These are phyloP conservation scores for Euthynnus affinis DNA, from an alignment of 2,797 vertebrate species.

Conservation along the genomic window DNA sequence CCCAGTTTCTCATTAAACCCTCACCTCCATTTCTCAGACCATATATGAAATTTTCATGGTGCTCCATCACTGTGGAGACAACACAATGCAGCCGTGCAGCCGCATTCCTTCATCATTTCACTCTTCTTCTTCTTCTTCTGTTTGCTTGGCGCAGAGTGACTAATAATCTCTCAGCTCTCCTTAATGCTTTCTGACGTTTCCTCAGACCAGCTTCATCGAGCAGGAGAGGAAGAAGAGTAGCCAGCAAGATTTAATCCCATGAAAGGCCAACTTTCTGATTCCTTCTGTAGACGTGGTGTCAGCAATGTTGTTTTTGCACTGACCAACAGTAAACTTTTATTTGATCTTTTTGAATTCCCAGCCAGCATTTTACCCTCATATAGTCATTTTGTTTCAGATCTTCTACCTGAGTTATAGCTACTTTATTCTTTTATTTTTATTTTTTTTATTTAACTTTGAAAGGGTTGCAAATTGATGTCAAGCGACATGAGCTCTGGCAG, in stretches of 20 bases:
- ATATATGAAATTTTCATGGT: not conserved
- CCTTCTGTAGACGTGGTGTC: conserved; percentile 27
- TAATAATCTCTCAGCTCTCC: conserved; percentile 17
- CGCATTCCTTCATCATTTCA: not conserved
- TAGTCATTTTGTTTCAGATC: not conserved
- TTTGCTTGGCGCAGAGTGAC: conserved; percentile 33
- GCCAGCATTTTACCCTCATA: not conserved
- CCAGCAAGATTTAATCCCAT: conserved; percentile 37
- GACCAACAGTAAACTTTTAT: not conserved
- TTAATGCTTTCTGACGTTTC: conserved; percentile 42
- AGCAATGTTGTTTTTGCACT: conserved; percentile 18
- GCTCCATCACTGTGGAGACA: conserved; percentile 29
- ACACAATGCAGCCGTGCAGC: not conserved
- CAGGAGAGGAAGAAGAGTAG: conserved; percentile 8
- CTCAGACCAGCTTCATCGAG: conserved; percentile 26
- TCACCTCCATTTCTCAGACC: conserved; percentile 1
- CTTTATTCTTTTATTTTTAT: not conserved
- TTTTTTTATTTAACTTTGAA: not conserved
- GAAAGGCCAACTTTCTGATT: conserved; percentile 34
- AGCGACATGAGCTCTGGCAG: not conserved
- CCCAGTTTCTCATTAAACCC: conserved; percentile 6
- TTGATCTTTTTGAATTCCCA: not conserved
- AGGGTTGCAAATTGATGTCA: not conserved
- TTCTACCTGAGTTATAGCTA: not conserved
- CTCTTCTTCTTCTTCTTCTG: conserved; percentile 5